Percentiles rank a stretch among this genome's conserved stretches.
Conservation (phyloP, 2,797 vertebrate species). For the Otus scops region DNA sequence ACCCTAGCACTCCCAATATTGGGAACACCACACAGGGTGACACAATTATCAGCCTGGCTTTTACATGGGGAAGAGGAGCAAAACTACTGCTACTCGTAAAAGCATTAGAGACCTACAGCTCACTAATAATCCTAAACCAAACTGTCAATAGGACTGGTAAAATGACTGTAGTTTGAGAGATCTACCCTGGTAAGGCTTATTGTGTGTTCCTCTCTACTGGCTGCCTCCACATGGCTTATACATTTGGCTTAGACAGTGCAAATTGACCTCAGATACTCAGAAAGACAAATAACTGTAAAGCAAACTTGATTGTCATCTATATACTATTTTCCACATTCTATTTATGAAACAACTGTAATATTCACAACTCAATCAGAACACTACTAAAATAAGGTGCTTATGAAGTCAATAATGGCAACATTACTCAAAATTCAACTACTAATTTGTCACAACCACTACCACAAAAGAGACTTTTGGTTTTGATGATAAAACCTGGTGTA, state of each 20-base stretch:
- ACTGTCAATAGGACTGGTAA: not conserved
- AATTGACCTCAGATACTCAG: not conserved
- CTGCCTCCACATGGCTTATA: not conserved
- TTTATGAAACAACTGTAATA: not conserved
- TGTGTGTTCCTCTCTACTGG: not conserved
- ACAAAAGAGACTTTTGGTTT: not conserved
- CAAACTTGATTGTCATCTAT: accelerated
- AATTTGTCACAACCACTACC: not conserved
- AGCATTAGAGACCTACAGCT: not conserved
- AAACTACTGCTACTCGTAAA: not conserved
- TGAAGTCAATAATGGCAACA: not conserved
- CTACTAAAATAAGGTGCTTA: not conserved
- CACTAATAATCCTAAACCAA: not conserved
- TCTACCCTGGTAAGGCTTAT: not conserved
- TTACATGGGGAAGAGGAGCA: not conserved
- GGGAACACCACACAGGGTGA: accelerated
- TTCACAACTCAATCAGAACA: not conserved
- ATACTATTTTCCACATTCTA: not conserved
- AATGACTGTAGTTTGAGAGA: not conserved
- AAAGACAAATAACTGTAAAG: not conserved
- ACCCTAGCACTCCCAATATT: not conserved
- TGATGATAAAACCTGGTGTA: not conserved
- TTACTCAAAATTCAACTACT: not conserved
- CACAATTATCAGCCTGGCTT: not conserved
- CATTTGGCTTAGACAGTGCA: not conserved